These are phyloP conservation scores for Oegoconia quadripuncta DNA, from an alignment of 2,888 invertebrate genomes.

Conservation along the genomic window DNA sequence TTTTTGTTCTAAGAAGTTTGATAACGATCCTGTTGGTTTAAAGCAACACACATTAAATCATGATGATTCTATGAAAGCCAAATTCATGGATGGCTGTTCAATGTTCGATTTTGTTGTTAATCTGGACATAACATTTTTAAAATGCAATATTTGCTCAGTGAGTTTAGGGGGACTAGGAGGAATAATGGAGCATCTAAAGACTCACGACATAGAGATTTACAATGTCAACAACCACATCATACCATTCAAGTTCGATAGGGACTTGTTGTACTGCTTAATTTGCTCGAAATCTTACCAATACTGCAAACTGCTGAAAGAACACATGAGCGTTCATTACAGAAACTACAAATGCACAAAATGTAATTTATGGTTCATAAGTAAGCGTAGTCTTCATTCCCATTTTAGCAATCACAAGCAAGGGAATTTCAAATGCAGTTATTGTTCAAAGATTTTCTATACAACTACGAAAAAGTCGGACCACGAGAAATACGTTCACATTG, in stretches of 20 bases:
- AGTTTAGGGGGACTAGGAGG: slow-evolving; percentile 25
- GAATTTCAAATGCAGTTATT: slow-evolving; percentile 30
- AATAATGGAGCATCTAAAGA: slow-evolving; percentile 32
- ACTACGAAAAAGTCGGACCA: slow-evolving; percentile 30
- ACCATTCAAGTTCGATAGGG: slow-evolving; percentile 39
- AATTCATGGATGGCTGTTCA: slow-evolving; percentile 39
- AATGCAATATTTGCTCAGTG: slow-evolving; percentile 36
- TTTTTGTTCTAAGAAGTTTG: slow-evolving; percentile 46
- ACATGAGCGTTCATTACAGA: slow-evolving; percentile 27
- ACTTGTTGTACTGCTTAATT: slow-evolving; percentile 7
- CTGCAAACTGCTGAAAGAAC: slow-evolving; percentile 5
- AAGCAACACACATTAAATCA: slow-evolving; percentile 49
- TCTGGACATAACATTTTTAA: slow-evolving; percentile 43
- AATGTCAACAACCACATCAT: slow-evolving; percentile 36
- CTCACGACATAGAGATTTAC: slow-evolving; percentile 31
- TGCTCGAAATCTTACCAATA: slow-evolving; percentile 4
- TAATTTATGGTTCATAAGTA: slow-evolving; percentile 45
- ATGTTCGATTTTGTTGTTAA: slow-evolving; percentile 36
- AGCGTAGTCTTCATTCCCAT: slow-evolving; percentile 32
- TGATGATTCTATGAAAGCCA: slow-evolving; percentile 29
- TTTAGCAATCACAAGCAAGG: slow-evolving; percentile 22
- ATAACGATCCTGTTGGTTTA: slow-evolving; percentile 38
- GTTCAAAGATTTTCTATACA: slow-evolving; percentile 31
- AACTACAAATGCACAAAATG: slow-evolving; percentile 33
- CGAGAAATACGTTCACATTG: slow-evolving; percentile 21